Conservation (phyloP, 2,888 invertebrate genomes). For the Nomada fabriciana region DNA sequence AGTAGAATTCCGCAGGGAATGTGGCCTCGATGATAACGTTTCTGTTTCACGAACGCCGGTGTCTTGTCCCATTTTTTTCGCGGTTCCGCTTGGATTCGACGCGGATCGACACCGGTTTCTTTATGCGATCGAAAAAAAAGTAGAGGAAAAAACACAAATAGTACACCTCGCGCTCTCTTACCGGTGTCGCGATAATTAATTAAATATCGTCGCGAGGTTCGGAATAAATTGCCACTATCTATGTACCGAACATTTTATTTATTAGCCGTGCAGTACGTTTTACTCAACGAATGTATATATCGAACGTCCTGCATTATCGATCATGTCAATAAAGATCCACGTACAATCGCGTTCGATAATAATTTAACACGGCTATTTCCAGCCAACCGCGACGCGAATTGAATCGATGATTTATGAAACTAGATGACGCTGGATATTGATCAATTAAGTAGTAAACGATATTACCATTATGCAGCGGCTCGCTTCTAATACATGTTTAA, state of each 20-base stretch:
- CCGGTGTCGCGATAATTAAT: not conserved
- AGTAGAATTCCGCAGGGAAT: constrained; percentile 50
- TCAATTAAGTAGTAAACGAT: constrained; percentile 39
- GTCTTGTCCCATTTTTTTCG: constrained; percentile 27
- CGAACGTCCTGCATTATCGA: not conserved
- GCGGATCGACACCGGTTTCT: constrained; percentile 4
- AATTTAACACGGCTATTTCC: not conserved
- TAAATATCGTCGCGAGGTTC: not conserved
- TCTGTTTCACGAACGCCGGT: constrained; percentile 22
- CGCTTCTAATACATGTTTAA: constrained; percentile 21
- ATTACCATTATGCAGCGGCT: constrained; percentile 38
- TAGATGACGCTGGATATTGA: constrained; percentile 30
- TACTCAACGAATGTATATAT: not conserved
- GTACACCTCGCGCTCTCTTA: constrained; percentile 8
- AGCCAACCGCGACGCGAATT: constrained; percentile 12
- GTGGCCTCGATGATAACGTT: constrained; percentile 38
- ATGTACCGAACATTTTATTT: not conserved
- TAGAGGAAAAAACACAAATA: too few relatives aligned
- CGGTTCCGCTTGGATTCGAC: constrained; percentile 43
- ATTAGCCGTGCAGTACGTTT: too few relatives aligned
- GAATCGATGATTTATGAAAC: constrained; percentile 52
- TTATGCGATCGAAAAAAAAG: constrained; percentile 24
- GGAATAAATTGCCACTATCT: not conserved
- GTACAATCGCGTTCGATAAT: not conserved
- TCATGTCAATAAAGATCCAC: not conserved